Evolutionary conservation across 2,113 vertebrate species (phyloP).

Genomic region (Desmodus rotundus): DNA sequence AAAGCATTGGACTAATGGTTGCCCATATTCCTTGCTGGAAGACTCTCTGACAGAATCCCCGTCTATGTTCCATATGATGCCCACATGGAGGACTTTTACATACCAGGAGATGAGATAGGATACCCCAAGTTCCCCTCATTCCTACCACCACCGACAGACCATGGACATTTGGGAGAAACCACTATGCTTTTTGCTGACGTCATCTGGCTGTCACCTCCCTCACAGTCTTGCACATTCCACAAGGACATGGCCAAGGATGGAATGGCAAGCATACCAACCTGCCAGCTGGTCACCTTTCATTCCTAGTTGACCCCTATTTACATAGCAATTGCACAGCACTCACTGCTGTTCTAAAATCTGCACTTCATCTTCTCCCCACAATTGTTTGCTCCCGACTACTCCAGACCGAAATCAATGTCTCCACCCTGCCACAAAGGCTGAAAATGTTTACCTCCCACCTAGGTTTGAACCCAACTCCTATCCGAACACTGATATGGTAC

Average conservation of each 20-base stretch:
- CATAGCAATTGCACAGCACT: rapidly evolving
- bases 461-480: not conserved
- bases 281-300: rapidly evolving
- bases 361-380: not conserved
- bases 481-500: not conserved
- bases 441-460: not conserved
- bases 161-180: not conserved
- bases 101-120: not conserved
- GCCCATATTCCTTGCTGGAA: not conserved
- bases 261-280: not conserved
- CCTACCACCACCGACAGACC: not conserved
- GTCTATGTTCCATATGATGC: not conserved
- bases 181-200: rapidly evolving
- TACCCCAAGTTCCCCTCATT: not conserved
- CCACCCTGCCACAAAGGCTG: not conserved
- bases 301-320: not conserved
- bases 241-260: rapidly evolving
- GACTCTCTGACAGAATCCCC: not conserved
- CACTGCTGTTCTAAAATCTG: not conserved
- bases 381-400: not conserved
- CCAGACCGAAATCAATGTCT: not conserved
- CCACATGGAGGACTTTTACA: not conserved
- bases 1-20: not conserved
- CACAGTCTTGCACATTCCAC: not conserved
- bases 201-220: too few species aligned